Conservation (phyloP, 1,140 invertebrate species). For the Drosophila sturtevanti region DNA sequence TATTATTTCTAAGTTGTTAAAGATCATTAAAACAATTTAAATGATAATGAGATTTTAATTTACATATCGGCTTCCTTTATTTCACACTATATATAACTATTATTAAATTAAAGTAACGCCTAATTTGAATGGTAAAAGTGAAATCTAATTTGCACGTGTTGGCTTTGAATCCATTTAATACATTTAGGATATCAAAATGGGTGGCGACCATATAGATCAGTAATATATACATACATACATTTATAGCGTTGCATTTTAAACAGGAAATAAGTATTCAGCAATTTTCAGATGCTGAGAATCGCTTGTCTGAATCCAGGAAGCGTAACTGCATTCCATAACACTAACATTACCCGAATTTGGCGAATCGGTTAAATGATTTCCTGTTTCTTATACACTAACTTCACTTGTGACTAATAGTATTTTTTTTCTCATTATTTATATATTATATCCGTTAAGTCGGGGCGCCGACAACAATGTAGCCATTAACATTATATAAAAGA, state of each 20-base stretch:
- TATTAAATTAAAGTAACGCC: background rate
- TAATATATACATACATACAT: too few species aligned
- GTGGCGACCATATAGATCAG: too few species aligned
- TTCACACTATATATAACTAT: background rate
- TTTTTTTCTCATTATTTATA: background rate
- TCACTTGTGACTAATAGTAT: background rate
- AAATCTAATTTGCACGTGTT: background rate
- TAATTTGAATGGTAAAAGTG: background rate
- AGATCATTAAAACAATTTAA: conserved; percentile 48
- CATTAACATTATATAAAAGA: background rate
- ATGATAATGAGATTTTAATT: background rate
- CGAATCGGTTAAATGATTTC: too few species aligned
- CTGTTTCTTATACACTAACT: too few species aligned
- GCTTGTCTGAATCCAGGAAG: too few species aligned
- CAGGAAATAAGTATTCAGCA: too few species aligned
- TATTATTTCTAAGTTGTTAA: conserved; percentile 33
- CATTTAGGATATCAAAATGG: too few species aligned
- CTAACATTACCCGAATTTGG: too few species aligned
- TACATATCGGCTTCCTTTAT: background rate
- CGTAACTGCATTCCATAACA: too few species aligned
- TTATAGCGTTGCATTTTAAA: too few species aligned
- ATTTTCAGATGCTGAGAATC: too few species aligned
- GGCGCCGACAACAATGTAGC: background rate
- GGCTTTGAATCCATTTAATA: background rate
- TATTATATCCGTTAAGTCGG: background rate